Percentiles rank a stretch among this genome's conserved stretches.
These are phyloP conservation scores for Sander vitreus DNA, from an alignment of 2,113 vertebrate species.

Conservation along the genomic window DNA sequence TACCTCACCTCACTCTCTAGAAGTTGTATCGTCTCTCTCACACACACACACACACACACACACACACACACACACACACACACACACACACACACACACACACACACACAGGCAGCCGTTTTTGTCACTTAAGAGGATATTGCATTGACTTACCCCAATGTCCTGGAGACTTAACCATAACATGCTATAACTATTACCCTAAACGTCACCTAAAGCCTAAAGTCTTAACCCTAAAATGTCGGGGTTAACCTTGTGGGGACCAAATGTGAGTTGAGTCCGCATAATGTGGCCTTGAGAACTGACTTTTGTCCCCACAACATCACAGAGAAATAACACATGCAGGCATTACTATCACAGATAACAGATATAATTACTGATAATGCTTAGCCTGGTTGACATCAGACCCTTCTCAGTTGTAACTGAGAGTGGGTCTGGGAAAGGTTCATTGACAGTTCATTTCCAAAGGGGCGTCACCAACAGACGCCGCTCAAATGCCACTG, in stretches of 20 bases:
- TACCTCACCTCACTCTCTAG: not conserved
- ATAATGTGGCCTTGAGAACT: not conserved
- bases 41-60: not conserved
- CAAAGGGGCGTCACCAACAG: too few species aligned
- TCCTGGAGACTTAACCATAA: not conserved
- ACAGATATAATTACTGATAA: too few species aligned
- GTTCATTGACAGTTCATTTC: too few species aligned
- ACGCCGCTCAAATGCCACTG: too few species aligned
- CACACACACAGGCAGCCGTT: slow-evolving; percentile 23
- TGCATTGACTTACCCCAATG: not conserved
- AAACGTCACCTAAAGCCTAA: not conserved
- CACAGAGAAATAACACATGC: not conserved
- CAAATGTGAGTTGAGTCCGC: not conserved
- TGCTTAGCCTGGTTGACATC: too few species aligned
- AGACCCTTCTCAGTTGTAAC: too few species aligned
- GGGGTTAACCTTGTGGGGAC: not conserved
- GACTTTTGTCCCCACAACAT: not conserved
- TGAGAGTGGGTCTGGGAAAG: too few species aligned
- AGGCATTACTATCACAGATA: too few species aligned
- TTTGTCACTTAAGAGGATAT: not conserved
- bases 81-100: too few species aligned
- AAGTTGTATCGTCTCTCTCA: not conserved
- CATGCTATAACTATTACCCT: not conserved
- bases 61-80: not conserved
- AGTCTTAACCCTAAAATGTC: not conserved